Percentiles rank a stretch among this genome's conserved stretches.
Evolutionary conservation across 2,888 invertebrate genomes (phyloP).

Genomic region (Eupithecia exiguata): DNA sequence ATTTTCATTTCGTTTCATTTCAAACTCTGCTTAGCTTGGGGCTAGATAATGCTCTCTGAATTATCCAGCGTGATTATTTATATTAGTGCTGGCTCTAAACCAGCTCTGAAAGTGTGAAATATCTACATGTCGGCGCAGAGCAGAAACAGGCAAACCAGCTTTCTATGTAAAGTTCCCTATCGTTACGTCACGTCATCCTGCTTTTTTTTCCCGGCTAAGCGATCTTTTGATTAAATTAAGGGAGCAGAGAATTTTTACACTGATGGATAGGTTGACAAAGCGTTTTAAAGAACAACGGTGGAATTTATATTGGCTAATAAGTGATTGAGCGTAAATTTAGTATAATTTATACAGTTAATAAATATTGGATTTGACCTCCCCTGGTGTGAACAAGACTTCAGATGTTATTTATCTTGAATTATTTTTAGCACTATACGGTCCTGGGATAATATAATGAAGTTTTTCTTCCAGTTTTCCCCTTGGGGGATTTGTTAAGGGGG

Average conservation of each 20-base stretch:
- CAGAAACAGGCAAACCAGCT: conserved; percentile 6
- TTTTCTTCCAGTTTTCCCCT: too few species aligned
- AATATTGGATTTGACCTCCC: conserved; percentile 63
- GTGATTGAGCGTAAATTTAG: conserved; percentile 76
- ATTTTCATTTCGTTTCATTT: too few species aligned
- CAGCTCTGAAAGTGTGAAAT: neutral
- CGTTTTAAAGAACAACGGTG: conserved; percentile 74
- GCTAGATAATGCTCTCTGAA: too few species aligned
- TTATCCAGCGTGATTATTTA: too few species aligned
- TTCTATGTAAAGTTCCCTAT: conserved; percentile 51
- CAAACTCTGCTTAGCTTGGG: too few species aligned
- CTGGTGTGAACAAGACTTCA: conserved; percentile 15
- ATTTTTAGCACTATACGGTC: neutral
- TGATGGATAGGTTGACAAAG: conserved; percentile 83
- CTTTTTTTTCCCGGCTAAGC: conserved; percentile 80
- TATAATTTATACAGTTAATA: conserved; percentile 77
- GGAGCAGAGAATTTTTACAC: conserved; percentile 81
- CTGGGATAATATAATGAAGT: too few species aligned
- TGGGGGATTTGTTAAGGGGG: too few species aligned
- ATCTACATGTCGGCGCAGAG: neutral
- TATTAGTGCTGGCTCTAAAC: neutral
- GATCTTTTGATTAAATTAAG: conserved; percentile 84
- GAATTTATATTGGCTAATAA: conserved; percentile 80
- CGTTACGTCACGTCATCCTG: conserved; percentile 77
- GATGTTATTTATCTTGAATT: neutral